Evolutionary conservation across 2,797 vertebrate species (phyloP).

Genomic region (Poecilia picta): DNA sequence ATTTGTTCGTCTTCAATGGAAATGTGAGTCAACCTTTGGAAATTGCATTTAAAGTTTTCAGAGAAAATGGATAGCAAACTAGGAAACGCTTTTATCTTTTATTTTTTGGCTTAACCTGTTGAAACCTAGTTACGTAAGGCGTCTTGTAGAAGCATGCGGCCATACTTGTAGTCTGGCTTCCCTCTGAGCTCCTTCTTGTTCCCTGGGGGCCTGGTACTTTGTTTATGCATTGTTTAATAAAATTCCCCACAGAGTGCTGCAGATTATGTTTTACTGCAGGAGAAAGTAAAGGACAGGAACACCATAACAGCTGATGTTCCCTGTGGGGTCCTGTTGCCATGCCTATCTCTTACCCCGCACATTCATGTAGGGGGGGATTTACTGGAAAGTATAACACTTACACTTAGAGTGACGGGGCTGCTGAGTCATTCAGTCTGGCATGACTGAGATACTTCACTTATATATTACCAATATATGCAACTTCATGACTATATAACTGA

Average conservation of each 20-base stretch:
- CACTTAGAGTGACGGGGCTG: neutral
- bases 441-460: neutral
- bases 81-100: slow-evolving; percentile 7
- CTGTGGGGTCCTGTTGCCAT: slow-evolving; percentile 51
- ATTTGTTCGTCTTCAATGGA: slow-evolving; percentile 1
- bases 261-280: slow-evolving; percentile 14
- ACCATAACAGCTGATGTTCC: slow-evolving; percentile 48
- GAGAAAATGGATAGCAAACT: slow-evolving; percentile 15
- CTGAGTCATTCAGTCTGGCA: neutral
- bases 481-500: neutral
- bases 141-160: slow-evolving; percentile 35
- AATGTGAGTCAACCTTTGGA: slow-evolving; percentile 11
- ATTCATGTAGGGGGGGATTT: slow-evolving; percentile 5
- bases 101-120: slow-evolving; percentile 14
- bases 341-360: slow-evolving; percentile 3
- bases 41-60: slow-evolving; percentile 15
- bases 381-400: slow-evolving; percentile 1
- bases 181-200: neutral
- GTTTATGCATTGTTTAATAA: slow-evolving; percentile 43
- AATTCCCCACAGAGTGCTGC: slow-evolving; percentile 42
- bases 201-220: slow-evolving; percentile 38
- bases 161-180: slow-evolving; percentile 23
- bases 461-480: neutral
- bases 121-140: slow-evolving; percentile 66
- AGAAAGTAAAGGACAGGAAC: slow-evolving; percentile 33